phyloP scores from a whole-genome alignment of 2,113 vertebrate species.

The Silurus meridionalis region DNA sequence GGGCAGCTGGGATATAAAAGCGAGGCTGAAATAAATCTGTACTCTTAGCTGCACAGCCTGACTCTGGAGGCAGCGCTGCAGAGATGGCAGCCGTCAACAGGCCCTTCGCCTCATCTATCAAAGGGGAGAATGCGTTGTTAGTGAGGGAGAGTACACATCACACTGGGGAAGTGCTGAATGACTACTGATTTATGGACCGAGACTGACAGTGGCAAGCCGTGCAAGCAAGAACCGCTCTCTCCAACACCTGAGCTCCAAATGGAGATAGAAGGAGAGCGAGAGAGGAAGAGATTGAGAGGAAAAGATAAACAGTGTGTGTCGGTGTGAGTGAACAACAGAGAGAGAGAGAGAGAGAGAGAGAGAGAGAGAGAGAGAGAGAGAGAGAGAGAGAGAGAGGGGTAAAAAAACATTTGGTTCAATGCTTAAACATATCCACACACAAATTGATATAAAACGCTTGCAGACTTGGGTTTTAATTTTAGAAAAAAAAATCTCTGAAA shows the following conservation, averaged over 20 bases:
- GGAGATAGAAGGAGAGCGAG: neutral
- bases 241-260: constrained; percentile 57
- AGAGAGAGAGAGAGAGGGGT: neutral
- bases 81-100: constrained; percentile 59
- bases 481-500: neutral
- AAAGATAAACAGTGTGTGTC: constrained; percentile 56
- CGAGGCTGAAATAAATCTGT: constrained; percentile 44
- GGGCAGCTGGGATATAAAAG: constrained; percentile 31
- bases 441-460: neutral
- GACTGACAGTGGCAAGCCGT: constrained; percentile 62
- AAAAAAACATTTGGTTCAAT: neutral
- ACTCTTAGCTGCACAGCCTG: constrained; percentile 38
- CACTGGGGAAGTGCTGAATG: constrained; percentile 72
- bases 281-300: constrained; percentile 45
- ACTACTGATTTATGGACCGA: constrained; percentile 71
- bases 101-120: constrained; percentile 68
- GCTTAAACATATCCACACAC: neutral
- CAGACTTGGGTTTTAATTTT: neutral
- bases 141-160: constrained; percentile 71
- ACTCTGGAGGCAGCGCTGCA: constrained; percentile 41
- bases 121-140: constrained; percentile 65
- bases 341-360: neutral
- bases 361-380: neutral
- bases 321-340: neutral
- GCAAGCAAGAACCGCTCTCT: constrained; percentile 63